phyloP scores from a whole-genome alignment of 2,888 invertebrate species.

The Dryadula phaetusa region DNA sequence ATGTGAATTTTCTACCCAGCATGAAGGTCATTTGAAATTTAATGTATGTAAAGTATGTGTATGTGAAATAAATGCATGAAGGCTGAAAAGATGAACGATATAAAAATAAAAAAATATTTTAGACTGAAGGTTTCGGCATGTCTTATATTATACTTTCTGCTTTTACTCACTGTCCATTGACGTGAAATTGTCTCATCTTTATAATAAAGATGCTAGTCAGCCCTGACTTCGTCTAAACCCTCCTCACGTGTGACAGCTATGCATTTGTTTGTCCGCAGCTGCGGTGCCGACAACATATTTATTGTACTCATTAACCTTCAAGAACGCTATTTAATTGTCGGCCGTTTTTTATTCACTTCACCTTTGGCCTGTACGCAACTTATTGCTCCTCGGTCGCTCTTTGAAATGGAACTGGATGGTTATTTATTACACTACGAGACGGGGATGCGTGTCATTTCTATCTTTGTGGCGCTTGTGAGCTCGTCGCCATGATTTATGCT shows the following conservation, averaged over 20 bases:
- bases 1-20: no score
- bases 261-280: slow-evolving; percentile 82
- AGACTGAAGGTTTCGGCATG: no score
- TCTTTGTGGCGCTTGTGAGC: slow-evolving; percentile 80
- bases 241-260: slow-evolving; percentile 77
- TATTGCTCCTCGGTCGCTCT: slow-evolving; percentile 81
- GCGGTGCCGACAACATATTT: slow-evolving; percentile 84
- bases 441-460: slow-evolving; percentile 79
- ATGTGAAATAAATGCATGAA: no score
- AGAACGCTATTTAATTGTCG: slow-evolving; percentile 85
- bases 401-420: slow-evolving; percentile 82
- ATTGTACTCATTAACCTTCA: slow-evolving; percentile 85
- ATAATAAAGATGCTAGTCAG: slow-evolving; percentile 78
- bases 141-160: not conserved
- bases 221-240: slow-evolving; percentile 61
- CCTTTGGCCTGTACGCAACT: slow-evolving; percentile 82
- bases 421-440: slow-evolving; percentile 78
- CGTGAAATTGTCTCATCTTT: slow-evolving; percentile 41
- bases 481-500: slow-evolving; percentile 77
- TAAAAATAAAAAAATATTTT: no score
- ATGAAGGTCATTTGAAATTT: no score
- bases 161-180: slow-evolving; percentile 4
- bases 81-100: no score
- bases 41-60: no score
- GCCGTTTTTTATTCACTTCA: slow-evolving; percentile 84